phyloP scores from a whole-genome alignment of 1,140 invertebrate genomes.

The Lethrus apterus region DNA sequence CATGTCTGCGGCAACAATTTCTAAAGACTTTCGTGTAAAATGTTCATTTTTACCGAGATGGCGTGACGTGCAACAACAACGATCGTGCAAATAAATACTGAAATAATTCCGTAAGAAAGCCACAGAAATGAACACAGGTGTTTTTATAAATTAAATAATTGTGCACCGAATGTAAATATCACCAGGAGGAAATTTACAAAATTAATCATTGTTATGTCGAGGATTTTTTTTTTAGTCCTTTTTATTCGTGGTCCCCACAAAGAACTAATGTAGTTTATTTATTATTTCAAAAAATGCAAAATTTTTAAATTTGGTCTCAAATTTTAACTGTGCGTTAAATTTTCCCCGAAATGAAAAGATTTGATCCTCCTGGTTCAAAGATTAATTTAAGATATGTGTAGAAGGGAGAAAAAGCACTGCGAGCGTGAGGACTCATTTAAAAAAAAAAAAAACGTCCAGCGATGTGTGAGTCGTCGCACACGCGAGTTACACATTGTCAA shows the following conservation, averaged over 20 bases:
- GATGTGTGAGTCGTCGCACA: constrained; percentile 6
- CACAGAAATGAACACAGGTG: constrained; percentile 1
- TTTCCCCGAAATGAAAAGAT: no score
- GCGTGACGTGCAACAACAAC: constrained; percentile 7
- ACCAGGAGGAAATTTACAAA: no score
- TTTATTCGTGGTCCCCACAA: no score
- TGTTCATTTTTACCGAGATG: constrained; percentile 7
- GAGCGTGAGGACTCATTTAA: neutral
- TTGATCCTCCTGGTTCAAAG: no score
- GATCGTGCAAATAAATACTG: constrained; percentile 12
- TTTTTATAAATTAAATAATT: constrained; percentile 5
- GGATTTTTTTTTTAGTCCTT: no score
- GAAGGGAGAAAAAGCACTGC: neutral
- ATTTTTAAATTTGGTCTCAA: no score
- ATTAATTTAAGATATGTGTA: neutral
- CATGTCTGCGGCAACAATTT: constrained; percentile 10
- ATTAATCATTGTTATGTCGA: no score
- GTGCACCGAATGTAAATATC: constrained; percentile 4
- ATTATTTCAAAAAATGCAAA: neutral
- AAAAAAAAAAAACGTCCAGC: neutral
- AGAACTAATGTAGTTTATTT: neutral
- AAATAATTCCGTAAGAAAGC: constrained; percentile 2
- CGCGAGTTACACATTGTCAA: constrained; percentile 20
- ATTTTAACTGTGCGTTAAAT: no score
- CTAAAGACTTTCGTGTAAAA: neutral